Conservation (phyloP, 2,113 vertebrate species). For the Tetrax tetrax region DNA sequence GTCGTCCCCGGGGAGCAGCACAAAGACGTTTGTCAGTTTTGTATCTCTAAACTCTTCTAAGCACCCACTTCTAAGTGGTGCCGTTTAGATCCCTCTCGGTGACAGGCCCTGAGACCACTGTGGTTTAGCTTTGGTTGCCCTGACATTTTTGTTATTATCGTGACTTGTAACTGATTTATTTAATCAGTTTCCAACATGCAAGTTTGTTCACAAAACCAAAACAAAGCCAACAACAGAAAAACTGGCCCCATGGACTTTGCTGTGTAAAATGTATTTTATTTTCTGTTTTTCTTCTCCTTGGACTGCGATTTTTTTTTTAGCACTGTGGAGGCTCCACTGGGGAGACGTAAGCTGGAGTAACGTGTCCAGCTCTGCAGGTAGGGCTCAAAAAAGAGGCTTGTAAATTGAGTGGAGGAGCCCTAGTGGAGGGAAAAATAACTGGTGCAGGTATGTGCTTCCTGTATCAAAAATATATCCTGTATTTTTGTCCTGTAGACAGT, state of each 20-base stretch:
- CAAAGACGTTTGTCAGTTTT: too few species aligned
- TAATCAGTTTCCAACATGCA: accelerated
- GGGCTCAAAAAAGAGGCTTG: background rate
- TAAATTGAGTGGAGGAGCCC: background rate
- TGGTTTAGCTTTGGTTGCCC: too few species aligned
- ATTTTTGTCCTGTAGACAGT: background rate
- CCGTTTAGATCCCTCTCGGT: too few species aligned
- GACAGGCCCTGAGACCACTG: too few species aligned
- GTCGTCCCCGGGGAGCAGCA: too few species aligned
- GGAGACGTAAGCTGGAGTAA: background rate
- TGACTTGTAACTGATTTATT: background rate
- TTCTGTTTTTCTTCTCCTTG: background rate
- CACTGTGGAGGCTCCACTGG: background rate
- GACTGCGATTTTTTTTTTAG: background rate
- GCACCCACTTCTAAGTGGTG: too few species aligned
- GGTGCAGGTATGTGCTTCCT: too few species aligned
- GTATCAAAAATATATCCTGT: too few species aligned
- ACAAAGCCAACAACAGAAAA: background rate
- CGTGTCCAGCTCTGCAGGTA: background rate
- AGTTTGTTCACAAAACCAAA: background rate
- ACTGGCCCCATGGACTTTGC: background rate
- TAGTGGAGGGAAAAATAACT: background rate
- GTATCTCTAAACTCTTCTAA: too few species aligned
- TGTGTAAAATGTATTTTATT: background rate
- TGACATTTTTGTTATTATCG: too few species aligned